Conservation (phyloP, 2,113 vertebrate genomes). For the Hippocampus barbouri region DNA sequence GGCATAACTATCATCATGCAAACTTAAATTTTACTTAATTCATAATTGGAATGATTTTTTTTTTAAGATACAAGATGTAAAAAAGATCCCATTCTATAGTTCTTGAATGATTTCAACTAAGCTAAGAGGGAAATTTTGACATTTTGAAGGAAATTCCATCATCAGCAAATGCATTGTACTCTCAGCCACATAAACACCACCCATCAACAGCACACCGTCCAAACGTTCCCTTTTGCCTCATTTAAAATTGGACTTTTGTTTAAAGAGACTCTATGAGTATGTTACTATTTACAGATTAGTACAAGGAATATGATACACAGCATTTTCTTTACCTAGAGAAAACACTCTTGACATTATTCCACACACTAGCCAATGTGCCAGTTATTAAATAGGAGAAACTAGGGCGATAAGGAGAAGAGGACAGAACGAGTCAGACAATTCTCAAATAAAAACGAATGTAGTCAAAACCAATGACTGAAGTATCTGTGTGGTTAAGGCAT, state of each 20-base stretch:
- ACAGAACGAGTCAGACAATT: conserved; percentile 80
- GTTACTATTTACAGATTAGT: conserved; percentile 55
- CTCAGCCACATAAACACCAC: conserved; percentile 39
- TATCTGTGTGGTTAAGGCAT: conserved; percentile 29
- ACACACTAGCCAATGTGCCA: conserved; percentile 90
- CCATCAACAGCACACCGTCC: not conserved
- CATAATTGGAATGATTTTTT: not conserved
- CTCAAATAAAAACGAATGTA: conserved; percentile 75
- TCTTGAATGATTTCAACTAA: too few relatives aligned
- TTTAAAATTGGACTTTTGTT: conserved; percentile 30
- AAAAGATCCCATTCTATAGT: not conserved
- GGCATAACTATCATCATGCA: conserved; percentile 6
- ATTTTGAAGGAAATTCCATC: not conserved
- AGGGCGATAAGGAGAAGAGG: conserved; percentile 76
- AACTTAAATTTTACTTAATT: not conserved
- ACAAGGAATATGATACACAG: conserved; percentile 70
- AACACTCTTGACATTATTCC: conserved; percentile 91
- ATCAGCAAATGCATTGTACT: not conserved
- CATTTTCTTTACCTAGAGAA: conserved; percentile 91
- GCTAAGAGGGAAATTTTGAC: too few relatives aligned
- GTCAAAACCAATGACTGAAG: conserved; percentile 49
- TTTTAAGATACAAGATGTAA: not conserved
- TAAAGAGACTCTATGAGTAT: conserved; percentile 35
- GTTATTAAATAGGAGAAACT: conserved; percentile 95
- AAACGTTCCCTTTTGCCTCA: conserved; percentile 1